phyloP scores from a whole-genome alignment of 2,797 vertebrate genomes.

The Manis javanica region DNA sequence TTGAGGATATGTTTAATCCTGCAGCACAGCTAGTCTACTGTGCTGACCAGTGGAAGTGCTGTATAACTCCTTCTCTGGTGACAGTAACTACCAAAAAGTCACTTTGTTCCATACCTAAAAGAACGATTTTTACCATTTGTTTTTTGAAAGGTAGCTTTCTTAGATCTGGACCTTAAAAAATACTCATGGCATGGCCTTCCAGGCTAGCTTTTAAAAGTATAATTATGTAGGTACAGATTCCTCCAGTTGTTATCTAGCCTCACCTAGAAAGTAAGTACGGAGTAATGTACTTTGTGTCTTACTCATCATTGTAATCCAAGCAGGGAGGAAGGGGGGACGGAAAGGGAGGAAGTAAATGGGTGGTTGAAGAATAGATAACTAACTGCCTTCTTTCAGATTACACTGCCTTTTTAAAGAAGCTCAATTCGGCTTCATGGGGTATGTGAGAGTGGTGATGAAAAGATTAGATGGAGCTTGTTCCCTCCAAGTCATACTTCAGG shows the following conservation, averaged over 20 bases:
- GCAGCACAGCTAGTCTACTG: neutral
- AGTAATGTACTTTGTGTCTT: neutral
- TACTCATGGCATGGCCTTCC: neutral
- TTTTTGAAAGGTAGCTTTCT: slow-evolving; percentile 38
- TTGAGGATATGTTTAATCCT: neutral
- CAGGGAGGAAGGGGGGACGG: neutral
- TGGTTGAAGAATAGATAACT: neutral
- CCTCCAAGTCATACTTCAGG: neutral
- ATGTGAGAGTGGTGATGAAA: neutral
- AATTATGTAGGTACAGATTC: neutral
- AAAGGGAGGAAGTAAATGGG: neutral
- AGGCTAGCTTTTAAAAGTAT: neutral
- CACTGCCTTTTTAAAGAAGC: slow-evolving; percentile 16
- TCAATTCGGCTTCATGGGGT: neutral
- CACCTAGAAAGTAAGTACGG: neutral
- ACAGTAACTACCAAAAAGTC: neutral
- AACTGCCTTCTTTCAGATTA: neutral
- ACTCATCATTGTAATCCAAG: neutral
- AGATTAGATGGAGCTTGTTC: neutral
- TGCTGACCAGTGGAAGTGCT: neutral
- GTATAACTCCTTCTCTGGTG: neutral
- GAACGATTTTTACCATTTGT: slow-evolving; percentile 17
- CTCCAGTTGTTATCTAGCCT: neutral
- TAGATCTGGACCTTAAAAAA: slow-evolving; percentile 12
- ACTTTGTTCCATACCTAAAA: neutral